Percentiles rank a stretch among this genome's conserved stretches.
Evolutionary conservation across 2,797 vertebrate genomes (phyloP).

Genomic region (Echeneis naucrates): DNA sequence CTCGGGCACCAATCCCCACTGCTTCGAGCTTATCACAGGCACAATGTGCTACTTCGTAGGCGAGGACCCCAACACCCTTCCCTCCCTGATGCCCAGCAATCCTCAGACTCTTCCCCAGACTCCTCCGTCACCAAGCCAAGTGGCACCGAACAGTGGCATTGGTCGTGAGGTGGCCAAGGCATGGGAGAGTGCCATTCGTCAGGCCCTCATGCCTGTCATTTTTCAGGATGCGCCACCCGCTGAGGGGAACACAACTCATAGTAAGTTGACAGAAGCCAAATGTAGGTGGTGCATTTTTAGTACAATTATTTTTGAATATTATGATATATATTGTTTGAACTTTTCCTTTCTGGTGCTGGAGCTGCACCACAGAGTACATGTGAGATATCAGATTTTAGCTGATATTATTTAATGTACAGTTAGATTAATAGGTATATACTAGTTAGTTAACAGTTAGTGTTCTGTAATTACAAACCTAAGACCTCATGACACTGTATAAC

Average conservation of each 20-base stretch:
- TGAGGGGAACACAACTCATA: slow-evolving; percentile 80
- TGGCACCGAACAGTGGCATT: slow-evolving; percentile 84
- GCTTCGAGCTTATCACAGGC: slow-evolving; percentile 92
- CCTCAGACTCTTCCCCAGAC: slow-evolving; percentile 57
- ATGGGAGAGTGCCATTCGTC: slow-evolving; percentile 91
- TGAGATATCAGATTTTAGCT: background rate
- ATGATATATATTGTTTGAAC: too few relatives aligned
- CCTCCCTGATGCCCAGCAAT: slow-evolving; percentile 54
- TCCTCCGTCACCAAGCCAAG: slow-evolving; percentile 79
- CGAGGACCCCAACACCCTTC: slow-evolving; percentile 83
- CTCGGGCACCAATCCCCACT: slow-evolving; percentile 88
- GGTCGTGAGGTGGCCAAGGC: slow-evolving; percentile 87
- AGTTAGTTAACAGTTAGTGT: background rate
- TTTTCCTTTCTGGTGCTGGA: too few relatives aligned
- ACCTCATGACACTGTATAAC: background rate
- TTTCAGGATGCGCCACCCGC: slow-evolving; percentile 84
- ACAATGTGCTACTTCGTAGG: slow-evolving; percentile 91
- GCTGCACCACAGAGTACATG: background rate
- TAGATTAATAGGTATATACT: too few relatives aligned
- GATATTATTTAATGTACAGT: too few relatives aligned
- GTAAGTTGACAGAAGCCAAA: slow-evolving; percentile 66
- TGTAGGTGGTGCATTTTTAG: background rate
- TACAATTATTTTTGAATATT: slow-evolving; percentile 3
- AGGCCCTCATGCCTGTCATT: slow-evolving; percentile 93
- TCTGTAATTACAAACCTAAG: background rate